Evolutionary conservation across 2,797 vertebrate genomes (phyloP), one percentile per base, ranked within the genome.

Genomic region (Myotis pilosus): DNA sequence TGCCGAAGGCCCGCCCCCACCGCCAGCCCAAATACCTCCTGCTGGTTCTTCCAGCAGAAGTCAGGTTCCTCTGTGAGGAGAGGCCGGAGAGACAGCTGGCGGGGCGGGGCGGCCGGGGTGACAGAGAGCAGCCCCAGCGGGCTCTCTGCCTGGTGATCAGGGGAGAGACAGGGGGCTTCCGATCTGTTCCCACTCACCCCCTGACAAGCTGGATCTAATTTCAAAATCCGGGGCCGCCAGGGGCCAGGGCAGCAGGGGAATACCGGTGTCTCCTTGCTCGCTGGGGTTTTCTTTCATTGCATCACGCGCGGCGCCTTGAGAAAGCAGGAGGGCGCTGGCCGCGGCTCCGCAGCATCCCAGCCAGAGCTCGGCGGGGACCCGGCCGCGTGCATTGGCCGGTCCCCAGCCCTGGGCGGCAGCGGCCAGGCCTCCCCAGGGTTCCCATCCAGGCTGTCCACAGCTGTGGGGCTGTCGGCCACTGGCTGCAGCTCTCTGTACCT

Each of bases 371-470:
- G 78, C 57, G 20, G 57, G 49, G 51, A 55, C 8, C 57, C 0
- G 0, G 68, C 62, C 12, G 33, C 33, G 3, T 0, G 15, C 33
- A 0, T 3, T 0, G 38, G 91, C 30, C 28, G 6, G 33, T 8
- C 49, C 85, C 64, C 69, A 55, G 9, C 60, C 66, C 47, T 1
- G 6, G 36, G 4, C 5, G 22, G 51, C 71, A 9, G 57, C 13
- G 33, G 81, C 53, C 69, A 9, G 41, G 51, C 25, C 16, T 12
- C 22, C 41, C 82, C n/a, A 33, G 44, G 71, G 74, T 5, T 55
- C 92, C 12, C 22, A n/a, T 15, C 9, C 92, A 33, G 60, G 47
- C n/a, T 2, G 33, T 0, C 38, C 6, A 6, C 44, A 12, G 60
- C 75, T 6, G 25, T 1, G 30, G 5, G 8, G 57, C 60, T 30